Evolutionary conservation across 2,797 vertebrate species (phyloP), one percentile per base, ranked within the genome.

Genomic region (Phrynocephalus vlangalii): DNA sequence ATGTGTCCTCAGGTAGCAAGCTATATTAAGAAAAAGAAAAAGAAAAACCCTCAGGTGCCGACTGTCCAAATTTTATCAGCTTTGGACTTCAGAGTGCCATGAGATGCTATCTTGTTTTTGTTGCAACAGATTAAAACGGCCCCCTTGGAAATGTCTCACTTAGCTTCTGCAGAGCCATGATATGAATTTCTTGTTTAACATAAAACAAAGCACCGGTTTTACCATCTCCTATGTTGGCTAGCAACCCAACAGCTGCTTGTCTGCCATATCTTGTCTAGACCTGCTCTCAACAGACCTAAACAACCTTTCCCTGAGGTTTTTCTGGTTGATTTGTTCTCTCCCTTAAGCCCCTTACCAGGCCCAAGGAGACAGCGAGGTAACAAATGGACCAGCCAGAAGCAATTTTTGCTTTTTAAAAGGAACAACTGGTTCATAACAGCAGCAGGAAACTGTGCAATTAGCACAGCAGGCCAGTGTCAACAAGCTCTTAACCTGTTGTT

Each of bases 401-500:
- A 93, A 95, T 95, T 95, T 93, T 92, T 91, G 88, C 89, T 90
- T 93, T 94, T 93, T 71, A n/a, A 92, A 94, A 93, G 94, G 90
- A 95, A 92, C 92, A 95, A 94, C 94, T 92, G 92, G 90, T 86
- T 78, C 90, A 76, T 93, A 94, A 89, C 94, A 87, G 94, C 89
- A 93, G 89, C 82, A 92, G 94, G 93, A 95, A 95, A 96, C 93
- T 89, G 94, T 96, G 94, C 94, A 96, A 95, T 96, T 96, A 96
- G 95, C 93, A 91, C 93, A 95, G 92, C 89, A 48, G 92, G 95
- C 93, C 95, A 94, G 90, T 95, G 95, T 96, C 95, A 96, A 96
- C 94, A 96, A 94, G 94, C 94, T 92, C 90, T 93, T 94, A 94
- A 94, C 91, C 93, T 92, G 95, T 96, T 94, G 95, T 95, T 95